Conservation (phyloP, 2,797 vertebrate species). For the Acanthurus lineatus region DNA sequence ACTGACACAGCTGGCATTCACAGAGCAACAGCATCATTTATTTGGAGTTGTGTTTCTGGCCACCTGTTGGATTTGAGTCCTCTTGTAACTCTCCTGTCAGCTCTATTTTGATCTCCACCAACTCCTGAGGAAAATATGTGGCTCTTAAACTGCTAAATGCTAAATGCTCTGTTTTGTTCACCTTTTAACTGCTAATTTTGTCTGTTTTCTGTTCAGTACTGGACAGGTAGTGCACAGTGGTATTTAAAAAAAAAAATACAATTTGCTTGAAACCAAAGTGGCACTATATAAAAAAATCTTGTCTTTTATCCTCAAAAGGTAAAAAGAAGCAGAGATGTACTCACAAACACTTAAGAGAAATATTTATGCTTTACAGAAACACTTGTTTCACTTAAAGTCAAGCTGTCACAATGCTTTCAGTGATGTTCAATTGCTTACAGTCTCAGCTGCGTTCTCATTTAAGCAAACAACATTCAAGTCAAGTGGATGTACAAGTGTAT, state of each 20-base stretch:
- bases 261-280: no score
- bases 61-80: background rate
- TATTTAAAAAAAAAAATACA: background rate
- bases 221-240: no score
- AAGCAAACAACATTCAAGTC: constrained; percentile 51
- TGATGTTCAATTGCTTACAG: constrained; percentile 31
- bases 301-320: background rate
- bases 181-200: background rate
- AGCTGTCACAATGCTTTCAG: constrained; percentile 35
- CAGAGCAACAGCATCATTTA: no score
- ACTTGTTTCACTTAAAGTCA: constrained; percentile 11
- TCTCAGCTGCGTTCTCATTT: constrained; percentile 26
- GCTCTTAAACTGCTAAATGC: background rate
- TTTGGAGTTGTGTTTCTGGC: no score
- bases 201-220: background rate
- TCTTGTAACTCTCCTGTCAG: background rate
- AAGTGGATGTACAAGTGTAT: constrained; percentile 40
- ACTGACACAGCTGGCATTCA: no score
- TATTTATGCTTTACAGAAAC: background rate
- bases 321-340: background rate
- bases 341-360: background rate
- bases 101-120: background rate
- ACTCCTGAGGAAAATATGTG: background rate
- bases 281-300: background rate
- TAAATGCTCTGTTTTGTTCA: background rate